phyloP scores from a whole-genome alignment of 2,797 vertebrate genomes.

The Poeciliopsis infans region DNA sequence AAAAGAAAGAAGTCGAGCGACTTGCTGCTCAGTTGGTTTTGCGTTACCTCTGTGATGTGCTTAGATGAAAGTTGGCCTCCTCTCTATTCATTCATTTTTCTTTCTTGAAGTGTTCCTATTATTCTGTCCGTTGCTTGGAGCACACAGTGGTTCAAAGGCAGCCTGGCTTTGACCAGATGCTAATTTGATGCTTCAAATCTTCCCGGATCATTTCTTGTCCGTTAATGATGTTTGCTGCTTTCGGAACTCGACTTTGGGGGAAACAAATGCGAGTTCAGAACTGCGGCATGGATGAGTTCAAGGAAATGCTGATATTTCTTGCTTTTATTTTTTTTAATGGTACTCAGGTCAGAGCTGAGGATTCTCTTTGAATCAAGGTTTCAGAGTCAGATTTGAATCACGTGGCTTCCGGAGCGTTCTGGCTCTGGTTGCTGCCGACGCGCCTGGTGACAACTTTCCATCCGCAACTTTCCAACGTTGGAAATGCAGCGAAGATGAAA shows the following conservation, averaged over 20 bases:
- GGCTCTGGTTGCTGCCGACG: background rate
- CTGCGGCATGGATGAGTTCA: conserved; percentile 10
- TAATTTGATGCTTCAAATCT: conserved; percentile 31
- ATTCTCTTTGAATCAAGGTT: conserved; percentile 19
- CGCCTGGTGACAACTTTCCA: background rate
- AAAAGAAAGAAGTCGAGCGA: conserved; percentile 4
- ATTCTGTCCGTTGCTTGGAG: conserved; percentile 25
- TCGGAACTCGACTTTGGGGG: conserved; percentile 11
- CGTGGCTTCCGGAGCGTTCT: conserved; percentile 4
- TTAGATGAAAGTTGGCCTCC: conserved; percentile 17
- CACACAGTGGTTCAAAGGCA: conserved; percentile 39
- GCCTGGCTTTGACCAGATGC: conserved; percentile 10
- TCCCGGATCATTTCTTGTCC: background rate
- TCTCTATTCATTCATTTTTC: background rate
- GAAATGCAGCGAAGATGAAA: conserved; percentile 13
- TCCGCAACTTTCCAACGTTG: too few species aligned
- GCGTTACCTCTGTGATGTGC: conserved; percentile 27
- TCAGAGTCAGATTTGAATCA: conserved; percentile 37
- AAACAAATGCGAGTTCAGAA: conserved; percentile 17
- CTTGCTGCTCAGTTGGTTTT: conserved; percentile 20
- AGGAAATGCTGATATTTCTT: conserved; percentile 1
- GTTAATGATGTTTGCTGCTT: conserved; percentile 28
- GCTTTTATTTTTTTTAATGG: background rate
- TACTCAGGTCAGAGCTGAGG: background rate
- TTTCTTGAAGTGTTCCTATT: conserved; percentile 20